phyloP scores from a whole-genome alignment of 2,113 vertebrate species.

The Felis chaus region DNA sequence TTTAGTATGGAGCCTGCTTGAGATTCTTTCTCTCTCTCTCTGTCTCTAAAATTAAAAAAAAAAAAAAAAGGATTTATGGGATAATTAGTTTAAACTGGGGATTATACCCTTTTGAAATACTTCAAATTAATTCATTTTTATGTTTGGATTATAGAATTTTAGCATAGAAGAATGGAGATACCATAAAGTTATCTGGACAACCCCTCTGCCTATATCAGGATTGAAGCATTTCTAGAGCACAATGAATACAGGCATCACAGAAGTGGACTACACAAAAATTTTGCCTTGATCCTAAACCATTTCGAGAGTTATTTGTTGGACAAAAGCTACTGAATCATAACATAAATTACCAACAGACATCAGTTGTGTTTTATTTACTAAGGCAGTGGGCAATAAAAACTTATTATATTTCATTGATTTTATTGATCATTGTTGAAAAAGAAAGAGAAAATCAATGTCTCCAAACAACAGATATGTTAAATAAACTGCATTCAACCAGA shows the following conservation, averaged over 20 bases:
- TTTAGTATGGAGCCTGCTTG: no score
- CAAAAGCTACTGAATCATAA: neutral
- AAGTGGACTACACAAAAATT: neutral
- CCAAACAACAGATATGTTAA: neutral
- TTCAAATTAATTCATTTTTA: neutral
- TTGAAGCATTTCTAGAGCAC: neutral
- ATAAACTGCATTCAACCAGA: neutral
- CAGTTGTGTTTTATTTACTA: conserved; percentile 2
- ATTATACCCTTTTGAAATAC: neutral
- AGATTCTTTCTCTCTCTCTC: no score
- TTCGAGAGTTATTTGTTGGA: neutral
- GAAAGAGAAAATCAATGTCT: neutral
- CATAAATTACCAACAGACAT: neutral
- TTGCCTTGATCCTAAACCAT: neutral
- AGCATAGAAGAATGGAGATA: neutral
- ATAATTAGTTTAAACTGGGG: neutral
- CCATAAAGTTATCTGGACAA: neutral
- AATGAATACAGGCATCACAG: no score
- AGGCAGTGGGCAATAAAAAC: neutral
- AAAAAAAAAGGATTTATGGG: neutral
- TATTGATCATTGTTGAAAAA: conserved; percentile 24
- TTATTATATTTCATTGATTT: neutral
- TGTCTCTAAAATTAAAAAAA: neutral
- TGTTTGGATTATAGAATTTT: neutral
- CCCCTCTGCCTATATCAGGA: neutral